phyloP scores from a whole-genome alignment of 2,797 vertebrate species.

The Neosilurus mollespiculum region DNA sequence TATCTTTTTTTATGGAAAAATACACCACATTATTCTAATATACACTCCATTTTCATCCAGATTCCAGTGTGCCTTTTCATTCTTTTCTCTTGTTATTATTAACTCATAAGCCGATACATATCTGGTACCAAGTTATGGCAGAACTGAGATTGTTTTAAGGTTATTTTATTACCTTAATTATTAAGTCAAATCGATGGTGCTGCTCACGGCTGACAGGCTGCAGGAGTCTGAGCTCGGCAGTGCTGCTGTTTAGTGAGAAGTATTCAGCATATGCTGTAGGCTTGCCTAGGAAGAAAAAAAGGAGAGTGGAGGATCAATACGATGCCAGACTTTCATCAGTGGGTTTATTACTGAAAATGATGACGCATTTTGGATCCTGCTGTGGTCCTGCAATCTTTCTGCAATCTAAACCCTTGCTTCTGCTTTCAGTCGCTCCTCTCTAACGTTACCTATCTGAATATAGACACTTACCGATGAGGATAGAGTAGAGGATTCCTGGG shows the following conservation, averaged over 20 bases:
- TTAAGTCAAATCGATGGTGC: slow-evolving; percentile 93
- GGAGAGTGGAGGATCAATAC: slow-evolving; percentile 3
- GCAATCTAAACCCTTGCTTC: not conserved
- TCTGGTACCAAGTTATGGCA: not conserved
- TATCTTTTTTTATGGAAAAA: slow-evolving; percentile 45
- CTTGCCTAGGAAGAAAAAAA: slow-evolving; percentile 75
- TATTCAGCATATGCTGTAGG: slow-evolving; percentile 85
- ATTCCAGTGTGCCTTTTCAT: not conserved
- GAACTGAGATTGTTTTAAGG: not conserved
- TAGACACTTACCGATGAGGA: slow-evolving; percentile 87
- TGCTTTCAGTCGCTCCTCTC: not conserved
- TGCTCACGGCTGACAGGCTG: slow-evolving; percentile 89
- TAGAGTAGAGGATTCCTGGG: slow-evolving; percentile 90
- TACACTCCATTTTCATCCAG: not conserved
- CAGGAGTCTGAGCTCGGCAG: slow-evolving; percentile 85
- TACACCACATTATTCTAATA: not conserved
- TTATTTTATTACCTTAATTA: slow-evolving; percentile 87
- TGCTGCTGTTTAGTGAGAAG: slow-evolving; percentile 88
- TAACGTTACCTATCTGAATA: not conserved
- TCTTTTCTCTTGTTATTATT: not conserved
- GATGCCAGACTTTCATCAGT: slow-evolving; percentile 24
- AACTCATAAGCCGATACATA: not conserved
- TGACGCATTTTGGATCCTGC: slow-evolving; percentile 1
- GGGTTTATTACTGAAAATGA: slow-evolving; percentile 20
- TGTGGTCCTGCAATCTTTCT: slow-evolving; percentile 20